These are phyloP conservation scores for Oostethus manadensis DNA, from an alignment of 2,113 vertebrate species.

Conservation along the genomic window DNA sequence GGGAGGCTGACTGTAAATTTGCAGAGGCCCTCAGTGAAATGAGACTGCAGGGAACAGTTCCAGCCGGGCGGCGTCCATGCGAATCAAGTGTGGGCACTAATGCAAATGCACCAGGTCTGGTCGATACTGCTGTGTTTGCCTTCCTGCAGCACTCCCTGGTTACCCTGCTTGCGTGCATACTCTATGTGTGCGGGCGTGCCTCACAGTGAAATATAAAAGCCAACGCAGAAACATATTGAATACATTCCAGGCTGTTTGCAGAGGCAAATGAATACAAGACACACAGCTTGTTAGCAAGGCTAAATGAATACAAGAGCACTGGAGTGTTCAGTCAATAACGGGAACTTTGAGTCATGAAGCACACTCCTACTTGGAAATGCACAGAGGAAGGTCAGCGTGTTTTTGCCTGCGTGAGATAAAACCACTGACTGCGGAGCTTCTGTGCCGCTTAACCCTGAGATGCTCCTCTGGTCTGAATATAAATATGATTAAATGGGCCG, in stretches of 20 bases:
- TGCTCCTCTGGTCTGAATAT: not conserved
- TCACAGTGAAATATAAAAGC: conserved; percentile 27
- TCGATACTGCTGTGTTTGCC: conserved; percentile 64
- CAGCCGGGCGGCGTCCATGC: conserved; percentile 31
- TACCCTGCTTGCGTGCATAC: conserved; percentile 4
- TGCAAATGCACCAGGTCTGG: conserved; percentile 45
- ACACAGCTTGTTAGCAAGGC: not conserved
- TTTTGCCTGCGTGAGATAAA: conserved; percentile 1
- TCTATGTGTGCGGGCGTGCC: not conserved
- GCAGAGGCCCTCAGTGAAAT: conserved; percentile 48
- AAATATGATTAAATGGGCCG: conserved; percentile 7
- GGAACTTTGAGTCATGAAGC: not conserved
- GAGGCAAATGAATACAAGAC: conserved; percentile 16
- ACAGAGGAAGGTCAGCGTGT: not conserved
- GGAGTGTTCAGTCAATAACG: conserved; percentile 23
- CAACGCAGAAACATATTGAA: conserved; percentile 23
- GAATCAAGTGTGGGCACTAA: conserved; percentile 50
- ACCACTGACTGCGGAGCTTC: not conserved
- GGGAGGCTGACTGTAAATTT: conserved; percentile 44
- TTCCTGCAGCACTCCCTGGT: conserved; percentile 45
- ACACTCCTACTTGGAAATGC: not conserved
- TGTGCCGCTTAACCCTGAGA: conserved; percentile 7
- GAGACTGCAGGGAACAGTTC: conserved; percentile 44
- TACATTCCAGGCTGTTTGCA: conserved; percentile 14
- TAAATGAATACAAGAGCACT: conserved; percentile 2